Evolutionary conservation across 2,113 vertebrate species (phyloP), one percentile per base, ranked within the genome.

Genomic region (Rhea americana): DNA sequence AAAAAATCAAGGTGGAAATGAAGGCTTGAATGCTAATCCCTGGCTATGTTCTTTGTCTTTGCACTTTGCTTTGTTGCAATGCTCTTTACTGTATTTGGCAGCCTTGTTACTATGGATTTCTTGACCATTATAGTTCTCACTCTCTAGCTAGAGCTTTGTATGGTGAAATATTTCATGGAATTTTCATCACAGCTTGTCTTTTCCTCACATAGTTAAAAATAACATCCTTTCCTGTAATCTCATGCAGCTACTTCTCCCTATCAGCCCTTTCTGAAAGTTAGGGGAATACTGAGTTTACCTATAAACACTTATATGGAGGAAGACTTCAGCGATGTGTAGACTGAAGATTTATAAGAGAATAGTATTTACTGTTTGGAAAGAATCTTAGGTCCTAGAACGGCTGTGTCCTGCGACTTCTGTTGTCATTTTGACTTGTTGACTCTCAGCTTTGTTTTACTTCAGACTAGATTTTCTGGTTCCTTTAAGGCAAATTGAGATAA

Each of bases 271-370:
- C 6, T 53, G 82, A 85, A 65, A 19, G 48, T 90, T 63, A 12
- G 30, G 59, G 5, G n/a, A 55, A 67, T 71, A 48, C n/a, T 74
- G 30, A 17, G 13, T 87, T 73, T 67, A 37, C 43, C 13, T 37
- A 0, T 28, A 26, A 41, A 37, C 1, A 12, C 41, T 73, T 32
- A 2, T 19, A 30, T 28, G 41, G 39, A 75, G 56, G 0, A 3
- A 47, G 25, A 18, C 62, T 93, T n/a, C n/a, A 50, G 19, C 28
- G 25, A 32, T 22, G 5, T 75, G 58, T 24, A 56, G 74, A 30
- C 85, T 32, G 56, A 19, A 45, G 32, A 28, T 67, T 48, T 11
- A 28, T n/a, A 63, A 3, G 12, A 30, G 61, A 50, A 0, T 50
- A 7, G 72, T 85, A 55, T 13, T 85, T 41, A 17, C 7, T 10